Base-by-base conservation (phyloP, 2,888 invertebrate species). In the Gonocerus acuteangulatus region DNA sequence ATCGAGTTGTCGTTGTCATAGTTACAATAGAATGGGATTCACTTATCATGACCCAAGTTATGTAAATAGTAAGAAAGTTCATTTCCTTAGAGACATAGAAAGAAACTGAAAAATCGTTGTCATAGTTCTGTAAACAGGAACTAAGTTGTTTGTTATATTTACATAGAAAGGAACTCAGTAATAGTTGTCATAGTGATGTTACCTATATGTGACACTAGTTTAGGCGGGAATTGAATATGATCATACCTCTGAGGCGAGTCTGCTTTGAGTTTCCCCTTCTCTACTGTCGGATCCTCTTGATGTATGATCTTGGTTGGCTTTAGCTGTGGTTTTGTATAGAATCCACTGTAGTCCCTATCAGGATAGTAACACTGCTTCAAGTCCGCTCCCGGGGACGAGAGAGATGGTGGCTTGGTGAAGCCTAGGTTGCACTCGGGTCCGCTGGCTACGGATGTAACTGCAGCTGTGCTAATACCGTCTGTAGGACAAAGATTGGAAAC, bases 301-400 rank as follows among this genome's bases (percentile, higher is more conserved):
- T 67, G 67, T 15, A 75, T 72, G 1, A 78, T 78, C 71, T 81
- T 81, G 3, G 81, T 78, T 11, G 79, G 74, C 69, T 81, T 81
- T 69, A 79, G 75, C 11, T 72, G 72, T 69, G 71, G 73, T 71
- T 62, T 62, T 64, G 64, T 52, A 44, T 66, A 58, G 51, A 66
- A 66, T 51, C 69, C 62, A 22, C 51, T 60, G 60, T 65, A 68
- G 58, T 47, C 63, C 52, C 62, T 63, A 27, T 63, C 65, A 2
- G 68, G 63, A 44, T 76, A 68, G 66, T 77, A 77, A 65, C 72
- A 74, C 2, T 76, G 76, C 68, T 78, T 77, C 16, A 75, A 72
- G 67, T 77, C 78, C 15, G 45, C n/a, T 6, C 21, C 21, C 75
- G 13, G 72, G 71, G 70, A 71, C 75, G 44, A 62, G 52, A 1